Evolutionary conservation across 2,797 vertebrate genomes (phyloP), one percentile per base, ranked within the genome.

Genomic region (Atherinosoma microstoma): DNA sequence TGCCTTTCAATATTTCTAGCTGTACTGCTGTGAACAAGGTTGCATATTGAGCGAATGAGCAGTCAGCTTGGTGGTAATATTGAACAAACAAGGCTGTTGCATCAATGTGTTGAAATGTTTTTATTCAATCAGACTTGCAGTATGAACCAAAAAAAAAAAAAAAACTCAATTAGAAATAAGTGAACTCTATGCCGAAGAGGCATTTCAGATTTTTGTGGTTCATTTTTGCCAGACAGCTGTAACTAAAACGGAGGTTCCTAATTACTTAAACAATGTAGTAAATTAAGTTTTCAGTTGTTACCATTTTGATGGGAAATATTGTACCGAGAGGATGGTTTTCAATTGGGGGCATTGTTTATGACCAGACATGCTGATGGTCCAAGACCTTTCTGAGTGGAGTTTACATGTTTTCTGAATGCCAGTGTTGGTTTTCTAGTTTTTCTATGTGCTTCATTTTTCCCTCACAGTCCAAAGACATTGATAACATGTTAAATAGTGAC

Each of bases 251-350:
- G 3, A 29, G 16, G 20, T 56, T 38, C 7, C 27, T 1, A 35
- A 18, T 49, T 45, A 18, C 6, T 45, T 4, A 45, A 20, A 45
- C 5, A 45, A 45, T 16, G 18, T 16, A n/a, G n/a, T n/a, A n/a
- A n/a, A n/a, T n/a, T n/a, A n/a, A 18, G 42, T 3, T 6, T 6
- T 45, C 42, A 45, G 2, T 38, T 38, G 12, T 38, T 47, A 20
- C 16, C 42, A 20, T 47, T 47, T 47, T 7, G 2, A 2, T 47
- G 42, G 7, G 18, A 47, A 47, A 16, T 6, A 40, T 11, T 13
- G 24, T 15, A 34, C 34, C 47, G 12, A 67, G 29, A 70, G 2
- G 27, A 42, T 20, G 47, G 51, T 67, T 32, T 59, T 75, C 47
- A 13, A 24, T 13, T 4, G 11, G 22, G 3, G 3, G 16, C 4